phyloP scores from a whole-genome alignment of 1,140 invertebrate species.

The Popillia japonica region DNA sequence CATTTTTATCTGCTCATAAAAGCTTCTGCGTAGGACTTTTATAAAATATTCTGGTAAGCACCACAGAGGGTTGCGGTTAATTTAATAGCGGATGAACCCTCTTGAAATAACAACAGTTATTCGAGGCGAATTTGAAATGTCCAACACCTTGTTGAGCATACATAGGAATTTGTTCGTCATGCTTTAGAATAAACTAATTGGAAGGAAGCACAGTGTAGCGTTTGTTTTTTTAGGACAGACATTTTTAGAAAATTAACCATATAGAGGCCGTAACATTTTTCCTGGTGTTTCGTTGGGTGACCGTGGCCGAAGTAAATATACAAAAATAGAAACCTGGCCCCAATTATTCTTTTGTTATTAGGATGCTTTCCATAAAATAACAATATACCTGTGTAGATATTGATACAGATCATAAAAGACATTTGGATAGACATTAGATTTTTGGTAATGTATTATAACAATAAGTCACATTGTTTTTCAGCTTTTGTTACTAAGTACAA shows the following conservation, averaged over 20 bases:
- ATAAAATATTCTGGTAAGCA: neutral
- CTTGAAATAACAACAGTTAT: neutral
- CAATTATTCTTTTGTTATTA: too few species aligned
- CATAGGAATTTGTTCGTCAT: neutral
- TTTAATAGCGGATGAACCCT: neutral
- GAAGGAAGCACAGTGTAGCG: neutral
- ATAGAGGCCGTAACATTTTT: neutral
- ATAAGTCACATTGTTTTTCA: too few species aligned
- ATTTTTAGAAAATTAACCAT: neutral
- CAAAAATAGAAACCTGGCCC: neutral
- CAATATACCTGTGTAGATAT: too few species aligned
- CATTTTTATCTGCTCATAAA: neutral
- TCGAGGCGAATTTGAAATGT: neutral
- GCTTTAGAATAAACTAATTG: constrained; percentile 1
- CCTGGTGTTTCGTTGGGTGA: neutral
- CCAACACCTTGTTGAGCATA: neutral
- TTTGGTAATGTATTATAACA: too few species aligned
- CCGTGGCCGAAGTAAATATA: neutral
- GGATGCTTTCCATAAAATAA: too few species aligned
- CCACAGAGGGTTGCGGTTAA: neutral
- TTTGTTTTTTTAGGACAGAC: neutral
- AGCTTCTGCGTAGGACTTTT: neutral
- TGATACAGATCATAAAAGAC: too few species aligned
- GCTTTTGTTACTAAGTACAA: too few species aligned
- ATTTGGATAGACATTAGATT: too few species aligned